phyloP scores from a whole-genome alignment of 2,113 vertebrate genomes.

The Chlamydotis undulata region DNA sequence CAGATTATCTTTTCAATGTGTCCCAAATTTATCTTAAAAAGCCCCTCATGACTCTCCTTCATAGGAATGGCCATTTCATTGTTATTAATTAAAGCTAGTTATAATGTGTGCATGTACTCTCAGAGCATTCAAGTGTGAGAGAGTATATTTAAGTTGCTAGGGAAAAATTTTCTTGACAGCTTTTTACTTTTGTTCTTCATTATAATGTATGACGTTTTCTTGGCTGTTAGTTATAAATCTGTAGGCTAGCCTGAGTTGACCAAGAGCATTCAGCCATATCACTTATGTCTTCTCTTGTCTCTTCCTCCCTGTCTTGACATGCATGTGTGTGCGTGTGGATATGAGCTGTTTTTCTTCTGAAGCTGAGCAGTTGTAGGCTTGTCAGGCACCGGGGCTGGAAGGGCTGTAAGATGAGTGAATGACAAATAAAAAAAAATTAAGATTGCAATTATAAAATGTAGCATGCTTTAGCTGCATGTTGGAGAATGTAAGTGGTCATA shows the following conservation, averaged over 20 bases:
- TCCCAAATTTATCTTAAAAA: neutral
- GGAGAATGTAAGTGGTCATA: neutral
- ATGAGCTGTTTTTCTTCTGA: neutral
- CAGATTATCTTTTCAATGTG: neutral
- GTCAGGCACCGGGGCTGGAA: neutral
- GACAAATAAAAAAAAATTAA: neutral
- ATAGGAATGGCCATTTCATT: neutral
- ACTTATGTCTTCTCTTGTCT: neutral
- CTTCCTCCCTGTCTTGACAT: neutral
- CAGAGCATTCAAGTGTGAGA: neutral
- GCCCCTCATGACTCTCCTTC: neutral
- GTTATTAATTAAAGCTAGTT: slow-evolving; percentile 1
- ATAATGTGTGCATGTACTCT: neutral
- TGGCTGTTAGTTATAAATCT: neutral
- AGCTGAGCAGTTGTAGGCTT: neutral
- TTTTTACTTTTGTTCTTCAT: slow-evolving; percentile 9
- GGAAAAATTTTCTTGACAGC: slow-evolving; percentile 33
- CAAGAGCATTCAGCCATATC: neutral
- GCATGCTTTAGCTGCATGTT: neutral
- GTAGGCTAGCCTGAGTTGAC: neutral
- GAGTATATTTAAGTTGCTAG: slow-evolving; percentile 1
- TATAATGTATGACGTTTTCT: neutral
- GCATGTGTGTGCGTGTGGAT: neutral
- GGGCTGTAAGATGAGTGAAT: neutral
- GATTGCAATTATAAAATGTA: neutral